Conservation (phyloP, 2,113 vertebrate species). For the Saccopteryx leptura region DNA sequence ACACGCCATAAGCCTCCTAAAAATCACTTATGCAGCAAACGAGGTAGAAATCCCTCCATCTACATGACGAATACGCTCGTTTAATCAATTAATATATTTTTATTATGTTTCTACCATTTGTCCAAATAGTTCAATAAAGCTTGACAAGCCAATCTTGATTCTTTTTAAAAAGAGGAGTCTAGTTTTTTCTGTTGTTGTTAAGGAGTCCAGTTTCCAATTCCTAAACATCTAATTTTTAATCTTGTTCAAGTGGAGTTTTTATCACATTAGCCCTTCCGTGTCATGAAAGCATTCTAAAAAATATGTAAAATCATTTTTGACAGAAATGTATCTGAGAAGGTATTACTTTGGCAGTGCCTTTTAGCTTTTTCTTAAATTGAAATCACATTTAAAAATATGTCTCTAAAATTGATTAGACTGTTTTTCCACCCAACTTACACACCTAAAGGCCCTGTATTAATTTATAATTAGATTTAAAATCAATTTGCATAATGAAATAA, state of each 20-base stretch:
- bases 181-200: neutral
- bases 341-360: conserved; percentile 25
- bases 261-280: neutral
- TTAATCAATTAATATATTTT: conserved; percentile 6
- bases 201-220: neutral
- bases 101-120: conserved; percentile 31
- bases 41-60: conserved; percentile 1
- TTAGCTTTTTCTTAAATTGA: conserved; percentile 48
- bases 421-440: conserved; percentile 16
- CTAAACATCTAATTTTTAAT: conserved; percentile 23
- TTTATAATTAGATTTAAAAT: conserved; percentile 64
- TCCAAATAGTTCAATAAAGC: conserved; percentile 5
- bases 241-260: neutral
- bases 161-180: neutral
- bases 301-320: neutral
- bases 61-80: neutral
- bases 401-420: conserved; percentile 52
- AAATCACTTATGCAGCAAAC: neutral
- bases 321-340: neutral
- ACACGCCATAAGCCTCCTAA: neutral
- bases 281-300: conserved; percentile 44
- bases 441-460: conserved; percentile 2
- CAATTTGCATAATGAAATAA: conserved; percentile 53
- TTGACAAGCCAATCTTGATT: neutral
- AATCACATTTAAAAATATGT: conserved; percentile 36